These are phyloP conservation scores for Tortrix viridana DNA, from an alignment of 2,888 invertebrate species.

Conservation along the genomic window DNA sequence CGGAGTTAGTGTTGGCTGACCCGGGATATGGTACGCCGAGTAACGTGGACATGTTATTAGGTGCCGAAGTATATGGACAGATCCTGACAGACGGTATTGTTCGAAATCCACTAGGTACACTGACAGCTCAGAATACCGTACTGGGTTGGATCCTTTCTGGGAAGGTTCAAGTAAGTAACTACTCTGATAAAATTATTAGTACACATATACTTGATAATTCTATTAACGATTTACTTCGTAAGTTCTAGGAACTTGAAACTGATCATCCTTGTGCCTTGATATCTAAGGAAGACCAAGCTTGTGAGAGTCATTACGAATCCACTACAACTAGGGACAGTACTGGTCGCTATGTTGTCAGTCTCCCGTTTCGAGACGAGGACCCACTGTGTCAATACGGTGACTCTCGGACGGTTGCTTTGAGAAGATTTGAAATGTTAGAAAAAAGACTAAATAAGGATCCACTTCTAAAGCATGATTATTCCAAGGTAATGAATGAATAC, in stretches of 20 bases:
- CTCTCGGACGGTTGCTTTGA: constrained; percentile 35
- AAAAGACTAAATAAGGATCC: constrained; percentile 35
- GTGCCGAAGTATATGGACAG: constrained; percentile 28
- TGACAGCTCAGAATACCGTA: constrained; percentile 6
- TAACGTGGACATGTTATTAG: constrained; percentile 28
- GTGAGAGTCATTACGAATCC: constrained; percentile 32
- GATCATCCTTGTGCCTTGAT: constrained; percentile 22
- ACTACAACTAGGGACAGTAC: constrained; percentile 9
- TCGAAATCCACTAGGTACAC: constrained; percentile 6
- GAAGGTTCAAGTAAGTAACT: constrained; percentile 7
- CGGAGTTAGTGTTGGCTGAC: constrained; percentile 32
- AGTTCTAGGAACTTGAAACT: constrained; percentile 42
- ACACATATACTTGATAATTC: background rate
- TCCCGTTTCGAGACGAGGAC: constrained; percentile 29
- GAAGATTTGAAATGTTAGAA: constrained; percentile 39
- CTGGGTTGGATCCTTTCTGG: constrained; percentile 17
- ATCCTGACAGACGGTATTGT: constrained; percentile 13
- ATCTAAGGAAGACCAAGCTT: constrained; percentile 29
- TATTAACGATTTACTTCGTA: background rate
- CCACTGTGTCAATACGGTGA: constrained; percentile 33
- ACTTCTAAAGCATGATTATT: constrained; percentile 40
- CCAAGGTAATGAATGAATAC: constrained; percentile 43
- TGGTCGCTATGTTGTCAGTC: constrained; percentile 15
- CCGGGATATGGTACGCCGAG: constrained; percentile 27
- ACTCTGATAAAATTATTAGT: background rate